Conservation (phyloP, 2,113 vertebrate genomes). For the Bubo scandiacus region DNA sequence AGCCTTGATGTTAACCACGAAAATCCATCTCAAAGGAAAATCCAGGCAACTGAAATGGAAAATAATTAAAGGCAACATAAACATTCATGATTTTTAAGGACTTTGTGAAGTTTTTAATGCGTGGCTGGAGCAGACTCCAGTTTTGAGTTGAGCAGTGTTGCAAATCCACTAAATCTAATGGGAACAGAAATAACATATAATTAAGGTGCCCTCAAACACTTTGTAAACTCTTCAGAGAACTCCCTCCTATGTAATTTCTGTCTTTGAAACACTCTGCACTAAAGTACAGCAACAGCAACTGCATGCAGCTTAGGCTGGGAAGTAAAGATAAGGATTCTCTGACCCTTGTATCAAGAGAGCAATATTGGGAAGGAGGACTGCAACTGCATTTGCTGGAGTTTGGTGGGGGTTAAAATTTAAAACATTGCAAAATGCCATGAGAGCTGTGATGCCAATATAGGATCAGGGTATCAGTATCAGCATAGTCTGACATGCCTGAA, state of each 20-base stretch:
- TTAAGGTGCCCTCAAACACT: not conserved
- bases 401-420: not conserved
- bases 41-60: not conserved
- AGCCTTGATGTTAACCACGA: not conserved
- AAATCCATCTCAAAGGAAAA: not conserved
- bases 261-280: not conserved
- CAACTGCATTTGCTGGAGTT: not conserved
- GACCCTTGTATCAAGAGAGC: not conserved
- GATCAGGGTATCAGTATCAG: not conserved
- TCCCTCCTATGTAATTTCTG: not conserved
- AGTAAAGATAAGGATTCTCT: not conserved
- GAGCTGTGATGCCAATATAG: not conserved
- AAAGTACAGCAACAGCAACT: not conserved
- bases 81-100: not conserved
- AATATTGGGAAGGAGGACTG: not conserved
- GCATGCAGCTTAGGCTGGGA: not conserved
- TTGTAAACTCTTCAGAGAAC: not conserved
- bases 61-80: not conserved
- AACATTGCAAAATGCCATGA: not conserved
- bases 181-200: not conserved
- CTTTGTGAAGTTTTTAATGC: not conserved
- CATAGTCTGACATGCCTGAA: conserved; percentile 13
- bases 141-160: not conserved
- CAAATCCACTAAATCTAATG: not conserved
- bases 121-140: not conserved